Evolutionary conservation across 2,113 vertebrate species (phyloP), one percentile per base, ranked within the genome.

Genomic region (Acanthisitta chloris): DNA sequence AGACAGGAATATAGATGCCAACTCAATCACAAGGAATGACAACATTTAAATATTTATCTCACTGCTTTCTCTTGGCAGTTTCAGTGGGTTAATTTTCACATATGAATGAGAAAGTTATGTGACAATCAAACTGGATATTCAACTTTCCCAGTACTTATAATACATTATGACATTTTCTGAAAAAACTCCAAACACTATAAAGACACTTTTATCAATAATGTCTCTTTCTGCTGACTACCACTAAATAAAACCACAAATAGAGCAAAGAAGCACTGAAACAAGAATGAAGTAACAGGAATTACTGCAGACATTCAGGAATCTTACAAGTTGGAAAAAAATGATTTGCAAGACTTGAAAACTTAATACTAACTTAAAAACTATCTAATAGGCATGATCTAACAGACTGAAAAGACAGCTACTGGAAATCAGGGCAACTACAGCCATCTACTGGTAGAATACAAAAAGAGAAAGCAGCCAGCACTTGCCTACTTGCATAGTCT

Each of bases 381-480:
- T 28, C 31, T 40, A 57, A 69, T 1, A 16, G 31, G 28, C 84
- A 34, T 17, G 23, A 76, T 26, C 38, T 38, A 79, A 70, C 14
- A 70, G 74, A 57, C 18, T 59, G 42, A 65, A 81, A 61, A 70
- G 4, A 48, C 17, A 77, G 8, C 31, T 83, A 7, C 54, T 77
- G 42, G 46, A 69, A 78, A 80, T 38, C 20, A 79, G 28, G 34
- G 66, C 43, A 73, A 54, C 82, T 95, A 72, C 83, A 90, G 92
- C 94, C 96, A 90, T 69, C 96, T 97, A 40, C 96, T 91, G 96
- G 95, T 62, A 86, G 17, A 86, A 54, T 5, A 58, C 31, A 88
- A 85, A 70, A 77, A 4, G 0, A 57, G 33, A 64, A 81, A 45
- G 51, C 36, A 51, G 34, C 7, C n/a, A 62, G 24, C 62, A 62